Evolutionary conservation across 2,113 vertebrate genomes (phyloP).

Genomic region (Anhinga rufa): DNA sequence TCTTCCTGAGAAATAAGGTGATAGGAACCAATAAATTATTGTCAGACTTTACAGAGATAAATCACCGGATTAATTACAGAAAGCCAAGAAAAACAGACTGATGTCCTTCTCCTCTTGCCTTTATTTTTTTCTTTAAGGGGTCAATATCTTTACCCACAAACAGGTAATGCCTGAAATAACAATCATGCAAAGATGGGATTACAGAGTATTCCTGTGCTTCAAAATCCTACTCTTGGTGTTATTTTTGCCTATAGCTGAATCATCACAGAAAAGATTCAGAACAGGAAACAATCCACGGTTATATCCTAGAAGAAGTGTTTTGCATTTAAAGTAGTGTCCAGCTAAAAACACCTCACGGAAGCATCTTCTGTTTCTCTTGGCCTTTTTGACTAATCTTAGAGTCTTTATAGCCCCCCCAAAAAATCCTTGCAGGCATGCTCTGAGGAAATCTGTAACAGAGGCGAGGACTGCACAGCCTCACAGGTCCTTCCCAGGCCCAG

Average conservation of each 20-base stretch:
- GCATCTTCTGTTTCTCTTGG: background rate
- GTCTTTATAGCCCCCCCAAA: background rate
- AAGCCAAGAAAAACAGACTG: background rate
- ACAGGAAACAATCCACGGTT: background rate
- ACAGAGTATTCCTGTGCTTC: background rate
- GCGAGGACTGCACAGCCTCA: background rate
- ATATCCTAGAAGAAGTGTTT: background rate
- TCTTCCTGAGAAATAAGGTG: background rate
- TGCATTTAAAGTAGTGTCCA: background rate
- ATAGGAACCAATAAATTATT: background rate
- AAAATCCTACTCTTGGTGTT: background rate
- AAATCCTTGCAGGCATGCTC: background rate
- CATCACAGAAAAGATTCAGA: background rate
- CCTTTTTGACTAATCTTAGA: background rate
- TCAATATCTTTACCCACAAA: background rate
- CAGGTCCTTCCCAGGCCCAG: background rate
- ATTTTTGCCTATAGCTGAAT: background rate
- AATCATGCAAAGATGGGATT: background rate
- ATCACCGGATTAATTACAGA: background rate
- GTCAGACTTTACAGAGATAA: background rate
- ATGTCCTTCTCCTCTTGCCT: background rate
- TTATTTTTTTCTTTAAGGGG: background rate
- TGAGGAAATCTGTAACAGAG: background rate
- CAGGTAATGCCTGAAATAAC: background rate
- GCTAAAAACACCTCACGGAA: background rate